phyloP scores from a whole-genome alignment of 2,888 invertebrate species.

The Mantis religiosa region DNA sequence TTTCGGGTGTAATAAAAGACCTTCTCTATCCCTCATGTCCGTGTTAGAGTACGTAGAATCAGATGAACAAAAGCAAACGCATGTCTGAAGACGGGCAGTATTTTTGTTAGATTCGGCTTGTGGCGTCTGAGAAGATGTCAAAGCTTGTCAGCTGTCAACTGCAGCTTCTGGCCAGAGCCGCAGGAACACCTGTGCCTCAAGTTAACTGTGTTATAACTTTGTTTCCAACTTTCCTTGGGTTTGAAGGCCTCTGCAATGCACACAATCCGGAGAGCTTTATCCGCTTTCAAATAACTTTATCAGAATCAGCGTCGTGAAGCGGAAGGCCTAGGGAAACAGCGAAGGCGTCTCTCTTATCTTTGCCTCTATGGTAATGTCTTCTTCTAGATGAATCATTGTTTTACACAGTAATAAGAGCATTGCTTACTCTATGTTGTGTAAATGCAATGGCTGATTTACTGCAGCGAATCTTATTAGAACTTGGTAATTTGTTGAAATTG shows the following conservation, averaged over 20 bases:
- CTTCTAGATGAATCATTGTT: neutral
- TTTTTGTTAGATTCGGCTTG: too few species aligned
- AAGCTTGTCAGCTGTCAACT: neutral
- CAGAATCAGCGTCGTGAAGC: neutral
- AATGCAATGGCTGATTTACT: neutral
- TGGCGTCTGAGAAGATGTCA: neutral
- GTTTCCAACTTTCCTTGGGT: neutral
- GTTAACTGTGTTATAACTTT: neutral
- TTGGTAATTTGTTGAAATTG: neutral
- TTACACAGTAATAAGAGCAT: neutral
- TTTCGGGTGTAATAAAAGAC: too few species aligned
- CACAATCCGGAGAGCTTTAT: neutral
- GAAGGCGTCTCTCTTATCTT: neutral
- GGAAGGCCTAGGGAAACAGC: neutral
- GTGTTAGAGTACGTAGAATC: too few species aligned
- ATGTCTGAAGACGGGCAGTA: too few species aligned
- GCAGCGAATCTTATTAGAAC: neutral
- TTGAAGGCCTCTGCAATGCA: neutral
- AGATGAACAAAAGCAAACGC: too few species aligned
- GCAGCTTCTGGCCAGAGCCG: neutral
- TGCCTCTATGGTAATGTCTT: neutral
- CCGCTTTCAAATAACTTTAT: neutral
- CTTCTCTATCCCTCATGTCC: too few species aligned
- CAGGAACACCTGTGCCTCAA: neutral
- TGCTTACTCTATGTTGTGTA: neutral